Base-by-base conservation (phyloP, 1,140 invertebrate genomes). In the Drosophila santomea region DNA sequence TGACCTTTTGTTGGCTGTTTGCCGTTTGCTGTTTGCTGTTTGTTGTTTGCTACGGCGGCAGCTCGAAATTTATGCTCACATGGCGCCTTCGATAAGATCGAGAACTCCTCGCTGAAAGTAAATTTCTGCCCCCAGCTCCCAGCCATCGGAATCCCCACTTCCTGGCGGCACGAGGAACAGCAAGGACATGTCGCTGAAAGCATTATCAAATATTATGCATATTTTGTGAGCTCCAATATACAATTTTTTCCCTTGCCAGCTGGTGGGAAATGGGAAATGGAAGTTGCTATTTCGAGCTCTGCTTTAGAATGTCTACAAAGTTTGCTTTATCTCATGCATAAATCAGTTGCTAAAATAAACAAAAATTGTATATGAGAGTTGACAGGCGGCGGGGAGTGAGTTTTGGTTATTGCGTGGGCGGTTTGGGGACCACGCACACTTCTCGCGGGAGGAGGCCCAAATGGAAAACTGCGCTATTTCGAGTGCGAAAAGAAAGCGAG, bases 121-220 rank as follows among this genome's bases (percentile, higher is more conserved):
- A 67, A 71, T 67, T 80, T 75, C 52, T 45, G 47, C 17, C 43
- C 32, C 15, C 36, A 25, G 36, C 43, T 10, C 20, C 3, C 32
- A 10, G 32, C 32, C 32, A 32, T 3, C 7, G 1, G 8, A 32
- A 3, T 36, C 25, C 14, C 39, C 67, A 3, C 10, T 11, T 20
- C 15, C 56, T 7, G 2, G 11, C 8, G 59, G 36, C 73, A 63
- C 38, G 38, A 67, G 43, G 38, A 68, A 28, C 58, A 78, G 57
- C 57, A 72, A 86, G 75, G 71, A 79, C 76, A 88, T 83, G 84
- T 77, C 83, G 83, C 80, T 88, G 83, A 88, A 88, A 88, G 83
- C 83, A 88, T 88, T 88, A 88, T 89, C 84, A 88, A 88, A 88
- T 88, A 88, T 88, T 88, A 88, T 88, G 83, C 84, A 88, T 88